phyloP scores from a whole-genome alignment of 2,888 invertebrate genomes.

The Deilephila elpenor region DNA sequence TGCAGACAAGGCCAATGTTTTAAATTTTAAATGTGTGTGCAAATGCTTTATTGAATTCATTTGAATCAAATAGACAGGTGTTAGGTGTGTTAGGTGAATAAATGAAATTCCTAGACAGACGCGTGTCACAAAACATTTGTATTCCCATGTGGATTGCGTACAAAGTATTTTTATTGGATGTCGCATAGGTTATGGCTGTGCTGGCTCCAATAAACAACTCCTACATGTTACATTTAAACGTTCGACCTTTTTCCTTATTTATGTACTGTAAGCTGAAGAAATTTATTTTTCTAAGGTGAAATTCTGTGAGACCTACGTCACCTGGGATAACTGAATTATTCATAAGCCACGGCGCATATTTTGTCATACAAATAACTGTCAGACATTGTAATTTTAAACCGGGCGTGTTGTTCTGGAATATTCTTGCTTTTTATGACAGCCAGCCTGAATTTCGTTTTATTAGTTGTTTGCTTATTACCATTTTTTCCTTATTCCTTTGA shows the following conservation, averaged over 20 bases:
- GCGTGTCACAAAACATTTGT: neutral
- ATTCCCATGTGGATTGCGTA: conserved; percentile 37
- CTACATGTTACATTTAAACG: conserved; percentile 61
- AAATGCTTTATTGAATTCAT: neutral
- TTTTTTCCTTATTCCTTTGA: conserved; percentile 12
- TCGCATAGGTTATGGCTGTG: conserved; percentile 47
- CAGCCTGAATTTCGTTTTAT: conserved; percentile 29
- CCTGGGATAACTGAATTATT: conserved; percentile 59
- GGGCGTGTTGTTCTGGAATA: conserved; percentile 27
- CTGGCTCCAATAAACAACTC: conserved; percentile 61
- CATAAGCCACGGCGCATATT: conserved; percentile 55
- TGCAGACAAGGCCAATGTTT: too few relatives aligned
- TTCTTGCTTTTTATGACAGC: conserved; percentile 29
- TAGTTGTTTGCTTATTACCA: conserved; percentile 14
- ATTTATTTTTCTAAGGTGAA: conserved; percentile 45
- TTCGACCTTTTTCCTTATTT: conserved; percentile 50
- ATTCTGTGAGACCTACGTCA: conserved; percentile 46
- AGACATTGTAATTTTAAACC: conserved; percentile 52
- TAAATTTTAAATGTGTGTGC: neutral
- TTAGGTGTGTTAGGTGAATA: neutral
- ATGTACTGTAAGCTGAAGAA: conserved; percentile 38
- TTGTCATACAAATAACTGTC: conserved; percentile 58
- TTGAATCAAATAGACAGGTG: too few relatives aligned
- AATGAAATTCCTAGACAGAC: neutral
- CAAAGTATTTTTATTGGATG: conserved; percentile 61